These are phyloP conservation scores for Leptinotarsa undecemlineata DNA, from an alignment of 1,140 invertebrate genomes.

Conservation along the genomic window DNA sequence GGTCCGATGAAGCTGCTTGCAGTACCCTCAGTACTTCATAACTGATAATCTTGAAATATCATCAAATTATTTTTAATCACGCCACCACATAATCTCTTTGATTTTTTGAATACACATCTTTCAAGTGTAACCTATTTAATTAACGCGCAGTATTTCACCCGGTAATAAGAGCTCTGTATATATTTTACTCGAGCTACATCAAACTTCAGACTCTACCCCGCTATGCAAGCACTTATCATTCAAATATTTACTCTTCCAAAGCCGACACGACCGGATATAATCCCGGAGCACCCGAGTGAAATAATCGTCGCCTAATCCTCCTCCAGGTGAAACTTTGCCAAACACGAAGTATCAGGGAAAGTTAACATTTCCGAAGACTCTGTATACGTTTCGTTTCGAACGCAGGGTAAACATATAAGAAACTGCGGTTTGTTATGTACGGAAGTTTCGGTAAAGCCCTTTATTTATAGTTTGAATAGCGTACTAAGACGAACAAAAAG, in stretches of 20 bases:
- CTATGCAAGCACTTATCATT: background rate
- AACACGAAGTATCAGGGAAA: conserved; percentile 8
- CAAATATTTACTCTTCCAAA: conserved; percentile 21
- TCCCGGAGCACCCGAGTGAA: conserved; percentile 12
- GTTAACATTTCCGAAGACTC: background rate
- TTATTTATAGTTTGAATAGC: conserved; percentile 10
- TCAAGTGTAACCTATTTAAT: too few relatives aligned
- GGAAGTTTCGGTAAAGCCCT: background rate
- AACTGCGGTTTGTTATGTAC: conserved; percentile 12
- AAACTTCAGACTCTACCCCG: too few relatives aligned
- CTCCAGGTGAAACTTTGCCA: conserved; percentile 16
- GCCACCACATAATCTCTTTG: too few relatives aligned
- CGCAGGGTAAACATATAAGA: background rate
- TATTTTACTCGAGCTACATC: too few relatives aligned
- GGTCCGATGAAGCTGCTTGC: too few relatives aligned
- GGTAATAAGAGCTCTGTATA: too few relatives aligned
- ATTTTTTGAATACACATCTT: too few relatives aligned
- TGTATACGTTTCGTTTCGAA: background rate
- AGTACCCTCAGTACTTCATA: too few relatives aligned
- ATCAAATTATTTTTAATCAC: too few relatives aligned
- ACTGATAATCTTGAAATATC: too few relatives aligned
- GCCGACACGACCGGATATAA: conserved; percentile 10
- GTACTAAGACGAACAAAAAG: background rate
- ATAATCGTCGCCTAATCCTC: conserved; percentile 19
- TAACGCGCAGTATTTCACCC: too few relatives aligned